Conservation (phyloP, 2,113 vertebrate genomes). For the Clarias batrachus region DNA sequence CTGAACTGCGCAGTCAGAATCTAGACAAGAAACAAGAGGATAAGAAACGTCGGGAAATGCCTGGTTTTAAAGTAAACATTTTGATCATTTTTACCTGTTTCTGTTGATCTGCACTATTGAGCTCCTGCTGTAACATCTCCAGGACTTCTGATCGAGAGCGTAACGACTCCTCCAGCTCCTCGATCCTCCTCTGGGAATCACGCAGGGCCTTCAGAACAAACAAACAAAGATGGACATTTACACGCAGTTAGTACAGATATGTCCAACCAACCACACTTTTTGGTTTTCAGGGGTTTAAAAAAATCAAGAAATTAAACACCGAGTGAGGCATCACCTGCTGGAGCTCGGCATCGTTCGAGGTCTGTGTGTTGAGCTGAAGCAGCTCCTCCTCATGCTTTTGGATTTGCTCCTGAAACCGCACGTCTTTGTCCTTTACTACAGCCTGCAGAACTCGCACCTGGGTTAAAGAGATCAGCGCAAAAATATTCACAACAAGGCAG, state of each 20-base stretch:
- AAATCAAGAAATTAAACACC: too few relatives aligned
- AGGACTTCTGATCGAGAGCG: slow-evolving; percentile 78
- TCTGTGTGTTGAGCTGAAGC: slow-evolving; percentile 63
- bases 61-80: background rate
- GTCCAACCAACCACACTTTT: too few relatives aligned
- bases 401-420: slow-evolving; percentile 81
- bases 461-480: slow-evolving; percentile 6
- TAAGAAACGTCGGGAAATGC: background rate
- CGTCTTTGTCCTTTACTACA: slow-evolving; percentile 84
- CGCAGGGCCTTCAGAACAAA: slow-evolving; percentile 70
- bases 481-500: background rate
- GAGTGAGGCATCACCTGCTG: slow-evolving; percentile 76
- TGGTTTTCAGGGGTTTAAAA: background rate
- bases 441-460: slow-evolving; percentile 81
- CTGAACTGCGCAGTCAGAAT: slow-evolving; percentile 78
- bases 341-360: slow-evolving; percentile 72
- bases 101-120: slow-evolving; percentile 78
- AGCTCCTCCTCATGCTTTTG: slow-evolving; percentile 86
- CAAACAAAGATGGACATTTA: background rate
- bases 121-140: slow-evolving; percentile 86
- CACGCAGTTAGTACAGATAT: background rate
- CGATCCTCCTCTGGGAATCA: slow-evolving; percentile 74
- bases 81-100: slow-evolving; percentile 79
- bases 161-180: slow-evolving; percentile 83
- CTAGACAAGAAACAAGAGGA: slow-evolving; percentile 65